A percentile compares a stretch with the other conserved stretches of the same genome.
Evolutionary conservation across 2,888 invertebrate genomes (phyloP).

Genomic region (Acanthopleura granulata): DNA sequence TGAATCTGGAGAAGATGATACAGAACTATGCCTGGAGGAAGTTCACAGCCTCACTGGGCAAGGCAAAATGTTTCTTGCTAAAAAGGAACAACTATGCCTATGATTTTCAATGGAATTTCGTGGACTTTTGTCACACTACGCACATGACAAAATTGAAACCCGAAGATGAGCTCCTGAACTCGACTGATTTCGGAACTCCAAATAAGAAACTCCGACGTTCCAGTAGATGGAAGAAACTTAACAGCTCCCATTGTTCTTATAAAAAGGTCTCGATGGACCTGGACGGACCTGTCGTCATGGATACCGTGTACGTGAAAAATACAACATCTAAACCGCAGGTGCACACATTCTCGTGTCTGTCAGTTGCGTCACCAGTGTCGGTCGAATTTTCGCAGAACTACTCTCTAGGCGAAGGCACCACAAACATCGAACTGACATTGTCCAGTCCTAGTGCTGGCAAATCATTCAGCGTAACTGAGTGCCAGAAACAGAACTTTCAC

Average conservation of each 20-base stretch:
- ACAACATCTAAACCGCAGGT: not conserved
- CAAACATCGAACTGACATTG: not conserved
- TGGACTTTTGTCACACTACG: not conserved
- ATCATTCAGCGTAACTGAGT: not conserved
- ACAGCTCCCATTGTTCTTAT: not conserved
- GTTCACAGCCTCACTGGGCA: not conserved
- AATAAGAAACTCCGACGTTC: not conserved
- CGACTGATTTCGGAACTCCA: conserved; percentile 1
- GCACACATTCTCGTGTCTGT: not conserved
- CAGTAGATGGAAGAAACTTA: not conserved
- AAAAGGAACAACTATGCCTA: not conserved
- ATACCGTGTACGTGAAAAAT: not conserved
- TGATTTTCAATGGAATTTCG: conserved; percentile 2
- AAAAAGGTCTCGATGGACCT: conserved; percentile 1
- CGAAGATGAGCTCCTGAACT: not conserved
- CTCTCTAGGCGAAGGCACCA: conserved; percentile 5
- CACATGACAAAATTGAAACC: not conserved
- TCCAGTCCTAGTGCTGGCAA: not conserved
- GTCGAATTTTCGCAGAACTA: not conserved
- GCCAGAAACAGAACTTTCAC: not conserved
- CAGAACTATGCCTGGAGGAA: not conserved
- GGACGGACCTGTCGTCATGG: not conserved
- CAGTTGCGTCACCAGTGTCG: not conserved
- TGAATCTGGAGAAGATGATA: not conserved
- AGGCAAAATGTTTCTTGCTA: not conserved